A percentile compares a stretch with the other conserved stretches of the same genome.
These are phyloP conservation scores for Apodemia zela DNA, from an alignment of 2,888 invertebrate species.

Conservation along the genomic window DNA sequence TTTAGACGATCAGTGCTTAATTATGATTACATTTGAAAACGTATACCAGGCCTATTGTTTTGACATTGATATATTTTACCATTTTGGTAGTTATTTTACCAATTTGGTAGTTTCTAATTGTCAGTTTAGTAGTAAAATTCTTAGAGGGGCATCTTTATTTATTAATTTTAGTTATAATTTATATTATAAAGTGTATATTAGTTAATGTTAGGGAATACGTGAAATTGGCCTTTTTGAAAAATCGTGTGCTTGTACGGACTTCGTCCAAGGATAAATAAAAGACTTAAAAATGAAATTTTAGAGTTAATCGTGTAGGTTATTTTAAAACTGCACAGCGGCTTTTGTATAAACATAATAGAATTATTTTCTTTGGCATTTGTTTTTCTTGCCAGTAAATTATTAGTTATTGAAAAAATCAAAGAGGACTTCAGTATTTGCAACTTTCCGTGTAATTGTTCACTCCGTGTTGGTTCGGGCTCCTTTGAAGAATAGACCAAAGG, in stretches of 20 bases:
- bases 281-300: conserved; percentile 71
- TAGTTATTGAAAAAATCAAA: too few relatives aligned
- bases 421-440: too few relatives aligned
- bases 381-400: too few relatives aligned
- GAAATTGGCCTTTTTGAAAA: conserved; percentile 67
- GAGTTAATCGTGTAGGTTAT: conserved; percentile 36
- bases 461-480: too few relatives aligned
- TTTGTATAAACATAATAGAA: conserved; percentile 8
- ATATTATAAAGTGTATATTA: conserved; percentile 31
- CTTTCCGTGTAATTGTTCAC: too few relatives aligned
- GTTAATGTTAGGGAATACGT: conserved; percentile 33
- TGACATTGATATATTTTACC: not conserved
- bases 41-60: not conserved
- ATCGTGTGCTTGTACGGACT: conserved; percentile 70
- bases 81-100: conserved; percentile 24
- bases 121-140: conserved; percentile 26
- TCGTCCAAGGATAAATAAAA: conserved; percentile 67
- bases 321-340: conserved; percentile 22
- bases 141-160: conserved; percentile 33
- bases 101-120: conserved; percentile 34
- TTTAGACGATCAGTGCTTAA: not conserved
- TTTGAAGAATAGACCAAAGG: too few relatives aligned
- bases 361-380: too few relatives aligned
- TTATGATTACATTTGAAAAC: not conserved
- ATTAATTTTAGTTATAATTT: conserved; percentile 26